Conservation (phyloP, 2,888 invertebrate species). For the Eurytoma adleriae region DNA sequence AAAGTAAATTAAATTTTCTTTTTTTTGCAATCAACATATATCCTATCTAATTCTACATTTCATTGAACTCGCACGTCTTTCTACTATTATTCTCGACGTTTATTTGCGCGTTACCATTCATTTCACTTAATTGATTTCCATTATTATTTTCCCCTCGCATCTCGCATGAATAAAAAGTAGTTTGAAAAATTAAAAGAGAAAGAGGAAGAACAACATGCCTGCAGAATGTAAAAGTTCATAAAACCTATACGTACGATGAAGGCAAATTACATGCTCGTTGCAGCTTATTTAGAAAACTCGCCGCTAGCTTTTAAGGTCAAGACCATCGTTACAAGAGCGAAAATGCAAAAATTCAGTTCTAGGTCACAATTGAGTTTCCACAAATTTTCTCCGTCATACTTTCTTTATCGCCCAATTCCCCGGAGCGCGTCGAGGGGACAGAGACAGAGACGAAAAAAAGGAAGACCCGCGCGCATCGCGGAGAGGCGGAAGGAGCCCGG, state of each 20-base stretch:
- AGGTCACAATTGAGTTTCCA: background rate
- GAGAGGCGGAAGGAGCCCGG: background rate
- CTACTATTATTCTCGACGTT: constrained; percentile 30
- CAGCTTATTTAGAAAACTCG: no score
- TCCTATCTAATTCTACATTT: constrained; percentile 1
- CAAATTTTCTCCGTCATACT: constrained; percentile 10
- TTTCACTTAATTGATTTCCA: constrained; percentile 28
- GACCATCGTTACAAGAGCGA: background rate
- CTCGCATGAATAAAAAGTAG: constrained; percentile 4
- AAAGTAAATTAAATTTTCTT: no score
- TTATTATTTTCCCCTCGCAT: constrained; percentile 14
- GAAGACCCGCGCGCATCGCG: constrained; percentile 4
- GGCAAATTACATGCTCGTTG: no score
- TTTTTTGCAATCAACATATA: background rate
- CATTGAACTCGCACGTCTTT: background rate
- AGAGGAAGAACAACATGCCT: background rate
- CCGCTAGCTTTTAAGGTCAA: background rate
- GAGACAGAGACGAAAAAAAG: background rate
- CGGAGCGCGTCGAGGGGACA: background rate
- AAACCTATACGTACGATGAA: no score
- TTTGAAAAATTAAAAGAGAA: background rate
- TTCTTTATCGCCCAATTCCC: constrained; percentile 2
- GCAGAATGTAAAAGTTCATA: background rate
- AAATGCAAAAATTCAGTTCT: no score
- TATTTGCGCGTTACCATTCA: constrained; percentile 30